Percentiles rank a stretch among this genome's conserved stretches.
Conservation (phyloP, 2,797 vertebrate species). For the Phrynocephalus vlangalii region DNA sequence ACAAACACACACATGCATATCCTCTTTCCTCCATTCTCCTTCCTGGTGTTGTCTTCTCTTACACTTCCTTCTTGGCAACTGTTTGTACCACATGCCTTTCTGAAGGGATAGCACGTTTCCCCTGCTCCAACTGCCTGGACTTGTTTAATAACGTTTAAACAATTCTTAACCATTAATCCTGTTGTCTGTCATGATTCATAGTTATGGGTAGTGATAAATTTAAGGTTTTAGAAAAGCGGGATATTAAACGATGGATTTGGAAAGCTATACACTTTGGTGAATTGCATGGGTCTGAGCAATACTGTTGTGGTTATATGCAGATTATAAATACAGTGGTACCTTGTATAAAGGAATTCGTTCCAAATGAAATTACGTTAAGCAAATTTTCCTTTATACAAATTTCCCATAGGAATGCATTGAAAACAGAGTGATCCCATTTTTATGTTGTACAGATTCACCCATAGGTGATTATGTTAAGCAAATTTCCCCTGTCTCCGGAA, state of each 20-base stretch:
- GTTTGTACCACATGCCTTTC: neutral
- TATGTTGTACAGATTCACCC: too few relatives aligned
- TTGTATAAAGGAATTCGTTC: too few relatives aligned
- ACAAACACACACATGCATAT: neutral
- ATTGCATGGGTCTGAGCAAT: too few relatives aligned
- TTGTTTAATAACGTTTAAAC: conserved; percentile 17
- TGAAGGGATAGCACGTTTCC: neutral
- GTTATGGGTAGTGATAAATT: neutral
- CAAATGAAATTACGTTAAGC: too few relatives aligned
- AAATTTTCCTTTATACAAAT: too few relatives aligned
- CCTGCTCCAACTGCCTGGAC: neutral
- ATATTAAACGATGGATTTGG: neutral
- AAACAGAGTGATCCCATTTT: too few relatives aligned
- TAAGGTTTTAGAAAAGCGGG: neutral
- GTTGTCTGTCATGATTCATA: neutral
- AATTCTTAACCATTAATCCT: conserved; percentile 7
- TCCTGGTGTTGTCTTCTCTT: conserved; percentile 24
- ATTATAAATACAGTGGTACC: too few relatives aligned
- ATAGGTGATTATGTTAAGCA: too few relatives aligned
- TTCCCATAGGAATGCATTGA: too few relatives aligned
- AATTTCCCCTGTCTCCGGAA: too few relatives aligned
- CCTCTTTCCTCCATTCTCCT: conserved; percentile 24
- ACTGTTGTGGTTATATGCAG: too few relatives aligned
- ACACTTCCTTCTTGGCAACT: conserved; percentile 12
- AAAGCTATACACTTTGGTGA: neutral